Percentiles rank a stretch among this genome's conserved stretches.
Evolutionary conservation across 2,888 invertebrate species (phyloP).

Genomic region (Aphodius sticticus): DNA sequence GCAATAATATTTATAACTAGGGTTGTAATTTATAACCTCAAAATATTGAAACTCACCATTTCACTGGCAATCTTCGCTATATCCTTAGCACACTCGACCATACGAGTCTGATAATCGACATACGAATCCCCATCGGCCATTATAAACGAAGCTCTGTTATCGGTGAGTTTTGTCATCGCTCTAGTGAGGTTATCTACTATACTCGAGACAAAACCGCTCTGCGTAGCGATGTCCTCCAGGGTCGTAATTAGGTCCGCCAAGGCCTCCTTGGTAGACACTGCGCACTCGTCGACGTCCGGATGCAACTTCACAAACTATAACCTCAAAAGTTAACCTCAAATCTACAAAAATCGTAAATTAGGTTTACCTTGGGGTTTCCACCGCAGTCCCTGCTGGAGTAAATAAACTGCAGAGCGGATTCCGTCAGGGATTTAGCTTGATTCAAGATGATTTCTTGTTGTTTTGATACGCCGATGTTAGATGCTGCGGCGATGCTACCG

Average conservation of each 20-base stretch:
- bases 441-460: constrained; percentile 89
- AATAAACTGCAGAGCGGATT: constrained; percentile 87
- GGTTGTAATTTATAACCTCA: constrained; percentile 23
- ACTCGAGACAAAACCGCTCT: constrained; percentile 88
- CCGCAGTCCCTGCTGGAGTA: constrained; percentile 87
- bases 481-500: constrained; percentile 86
- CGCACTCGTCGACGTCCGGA: constrained; percentile 83
- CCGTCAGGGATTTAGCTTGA: constrained; percentile 93
- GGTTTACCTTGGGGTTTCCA: constrained; percentile 84
- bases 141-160: constrained; percentile 76
- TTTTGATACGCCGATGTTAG: constrained; percentile 86
- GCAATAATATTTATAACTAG: constrained; percentile 11
- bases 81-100: constrained; percentile 95
- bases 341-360: neutral
- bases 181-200: constrained; percentile 91
- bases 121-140: constrained; percentile 78
- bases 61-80: constrained; percentile 92
- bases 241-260: constrained; percentile 82
- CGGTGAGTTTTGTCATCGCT: constrained; percentile 83
- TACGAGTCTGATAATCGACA: constrained; percentile 96
- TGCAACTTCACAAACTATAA: constrained; percentile 79
- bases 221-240: constrained; percentile 83
- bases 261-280: constrained; percentile 79
- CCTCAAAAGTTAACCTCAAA: constrained; percentile 27
- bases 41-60: constrained; percentile 69